Percentiles rank a stretch among this genome's conserved stretches.
Conservation (phyloP, 2,797 vertebrate species). For the Lates japonicus region DNA sequence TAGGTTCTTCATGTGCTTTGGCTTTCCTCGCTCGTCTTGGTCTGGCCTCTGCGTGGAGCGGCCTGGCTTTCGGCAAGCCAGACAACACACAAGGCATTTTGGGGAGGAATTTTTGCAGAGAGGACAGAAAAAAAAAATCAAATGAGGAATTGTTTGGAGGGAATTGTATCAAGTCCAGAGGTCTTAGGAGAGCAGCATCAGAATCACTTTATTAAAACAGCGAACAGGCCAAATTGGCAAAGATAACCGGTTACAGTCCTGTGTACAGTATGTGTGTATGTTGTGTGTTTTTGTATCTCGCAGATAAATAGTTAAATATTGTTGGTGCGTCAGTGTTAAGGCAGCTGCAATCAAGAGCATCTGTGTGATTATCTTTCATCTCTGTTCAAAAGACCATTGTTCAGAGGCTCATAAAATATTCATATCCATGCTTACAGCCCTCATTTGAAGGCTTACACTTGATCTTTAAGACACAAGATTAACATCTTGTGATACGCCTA, state of each 20-base stretch:
- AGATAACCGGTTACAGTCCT: neutral
- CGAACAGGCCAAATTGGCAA: neutral
- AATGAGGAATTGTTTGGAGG: slow-evolving; percentile 11
- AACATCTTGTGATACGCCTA: slow-evolving; percentile 52
- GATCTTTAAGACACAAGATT: slow-evolving; percentile 40
- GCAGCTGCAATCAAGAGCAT: slow-evolving; percentile 60
- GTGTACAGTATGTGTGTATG: neutral
- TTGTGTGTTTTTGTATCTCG: slow-evolving; percentile 5
- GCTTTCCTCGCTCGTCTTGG: slow-evolving; percentile 67
- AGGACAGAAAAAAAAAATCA: slow-evolving; percentile 47
- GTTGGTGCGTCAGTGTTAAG: slow-evolving; percentile 19
- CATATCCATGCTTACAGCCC: slow-evolving; percentile 57
- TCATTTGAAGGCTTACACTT: slow-evolving; percentile 47
- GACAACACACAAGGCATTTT: slow-evolving; percentile 73
- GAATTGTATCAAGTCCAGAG: slow-evolving; percentile 19
- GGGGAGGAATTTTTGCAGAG: slow-evolving; percentile 71
- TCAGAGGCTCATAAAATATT: slow-evolving; percentile 74
- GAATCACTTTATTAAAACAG: slow-evolving; percentile 5
- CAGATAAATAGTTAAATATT: slow-evolving; percentile 5
- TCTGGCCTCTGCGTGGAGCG: slow-evolving; percentile 57
- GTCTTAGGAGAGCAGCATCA: neutral
- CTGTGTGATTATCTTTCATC: slow-evolving; percentile 56
- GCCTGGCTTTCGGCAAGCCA: slow-evolving; percentile 52
- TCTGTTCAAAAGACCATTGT: slow-evolving; percentile 63
- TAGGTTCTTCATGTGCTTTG: slow-evolving; percentile 89